These are phyloP conservation scores for Babyrousa celebensis DNA, from an alignment of 2,797 vertebrate genomes.

Conservation along the genomic window DNA sequence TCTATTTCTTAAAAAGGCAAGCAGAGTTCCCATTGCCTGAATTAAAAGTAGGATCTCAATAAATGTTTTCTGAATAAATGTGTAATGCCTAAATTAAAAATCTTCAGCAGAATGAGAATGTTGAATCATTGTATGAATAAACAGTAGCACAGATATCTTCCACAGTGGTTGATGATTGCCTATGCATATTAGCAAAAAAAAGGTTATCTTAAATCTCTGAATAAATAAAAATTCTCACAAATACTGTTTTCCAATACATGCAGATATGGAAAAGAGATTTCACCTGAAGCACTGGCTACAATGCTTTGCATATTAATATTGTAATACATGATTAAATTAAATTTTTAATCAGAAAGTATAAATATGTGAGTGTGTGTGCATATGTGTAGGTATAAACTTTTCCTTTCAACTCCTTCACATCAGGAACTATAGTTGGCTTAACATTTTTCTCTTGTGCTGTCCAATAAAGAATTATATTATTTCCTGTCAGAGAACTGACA, in stretches of 20 bases:
- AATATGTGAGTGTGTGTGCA: too few relatives aligned
- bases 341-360: background rate
- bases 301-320: slow-evolving; percentile 33
- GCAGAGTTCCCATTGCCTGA: background rate
- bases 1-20: slow-evolving; percentile 22
- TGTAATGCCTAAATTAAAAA: slow-evolving; percentile 10
- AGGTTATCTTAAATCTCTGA: background rate
- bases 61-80: slow-evolving; percentile 50
- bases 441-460: background rate
- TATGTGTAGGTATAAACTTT: background rate
- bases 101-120: background rate
- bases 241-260: background rate
- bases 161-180: background rate
- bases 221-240: slow-evolving; percentile 35
- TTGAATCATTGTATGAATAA: background rate
- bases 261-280: background rate
- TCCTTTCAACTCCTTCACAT: background rate
- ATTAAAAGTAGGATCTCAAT: background rate
- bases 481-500: slow-evolving; percentile 61
- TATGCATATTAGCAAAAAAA: background rate
- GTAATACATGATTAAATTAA: background rate
- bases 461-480: background rate
- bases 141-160: background rate
- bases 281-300: background rate
- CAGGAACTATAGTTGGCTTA: background rate